Conservation (phyloP, 2,888 invertebrate genomes). For the Brachyptera risi region DNA sequence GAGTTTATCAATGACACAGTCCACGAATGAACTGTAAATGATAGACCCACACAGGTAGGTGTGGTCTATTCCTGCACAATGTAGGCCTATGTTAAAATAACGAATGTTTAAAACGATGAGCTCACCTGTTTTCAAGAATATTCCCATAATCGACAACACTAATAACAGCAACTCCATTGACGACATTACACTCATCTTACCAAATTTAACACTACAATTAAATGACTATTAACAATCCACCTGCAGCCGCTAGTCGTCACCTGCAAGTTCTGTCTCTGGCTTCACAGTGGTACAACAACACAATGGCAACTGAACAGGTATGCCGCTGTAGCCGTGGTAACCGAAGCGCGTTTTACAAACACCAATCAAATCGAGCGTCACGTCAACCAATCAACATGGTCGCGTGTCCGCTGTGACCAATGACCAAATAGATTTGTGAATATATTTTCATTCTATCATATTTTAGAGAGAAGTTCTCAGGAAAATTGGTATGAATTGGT, state of each 20-base stretch:
- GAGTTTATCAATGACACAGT: too few species aligned
- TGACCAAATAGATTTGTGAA: too few species aligned
- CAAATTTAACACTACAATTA: not conserved
- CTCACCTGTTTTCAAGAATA: slow-evolving; percentile 2
- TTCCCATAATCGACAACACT: not conserved
- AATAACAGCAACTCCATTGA: not conserved
- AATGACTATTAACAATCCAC: not conserved
- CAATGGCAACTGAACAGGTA: not conserved
- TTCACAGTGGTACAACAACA: not conserved
- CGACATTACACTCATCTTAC: not conserved
- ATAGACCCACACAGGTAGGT: too few species aligned
- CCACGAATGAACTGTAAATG: too few species aligned
- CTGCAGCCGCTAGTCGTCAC: too few species aligned
- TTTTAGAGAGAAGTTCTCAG: too few species aligned
- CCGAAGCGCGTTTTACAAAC: not conserved
- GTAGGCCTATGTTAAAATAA: not conserved
- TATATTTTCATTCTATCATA: too few species aligned
- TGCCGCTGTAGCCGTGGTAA: not conserved
- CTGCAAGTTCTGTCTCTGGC: too few species aligned
- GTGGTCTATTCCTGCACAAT: too few species aligned
- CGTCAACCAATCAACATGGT: too few species aligned
- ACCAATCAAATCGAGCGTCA: not conserved
- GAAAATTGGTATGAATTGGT: too few species aligned
- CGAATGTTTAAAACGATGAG: not conserved
- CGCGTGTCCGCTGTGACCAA: too few species aligned